Evolutionary conservation across 2,113 vertebrate genomes (phyloP).

Genomic region (Poeciliopsis retropinna): DNA sequence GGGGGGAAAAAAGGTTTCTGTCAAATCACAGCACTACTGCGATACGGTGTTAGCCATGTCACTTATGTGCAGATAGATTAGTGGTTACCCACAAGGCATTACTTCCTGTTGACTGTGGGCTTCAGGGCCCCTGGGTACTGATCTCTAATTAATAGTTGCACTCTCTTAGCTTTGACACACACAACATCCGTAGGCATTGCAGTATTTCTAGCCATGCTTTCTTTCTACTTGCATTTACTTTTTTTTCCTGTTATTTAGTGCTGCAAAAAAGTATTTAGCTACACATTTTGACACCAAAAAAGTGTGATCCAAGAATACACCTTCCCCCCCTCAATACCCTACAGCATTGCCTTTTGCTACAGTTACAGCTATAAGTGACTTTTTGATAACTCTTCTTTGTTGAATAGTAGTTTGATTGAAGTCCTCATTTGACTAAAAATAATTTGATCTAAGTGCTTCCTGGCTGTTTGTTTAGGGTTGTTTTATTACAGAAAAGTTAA

Average conservation of each 20-base stretch:
- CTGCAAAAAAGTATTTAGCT: not conserved
- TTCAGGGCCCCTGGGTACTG: constrained; percentile 18
- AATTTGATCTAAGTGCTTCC: not conserved
- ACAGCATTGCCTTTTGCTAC: too few relatives aligned
- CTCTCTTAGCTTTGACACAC: constrained; percentile 46
- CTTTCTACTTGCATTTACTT: not conserved
- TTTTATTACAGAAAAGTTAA: not conserved
- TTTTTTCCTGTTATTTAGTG: not conserved
- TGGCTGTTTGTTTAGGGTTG: not conserved
- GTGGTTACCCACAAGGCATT: constrained; percentile 51
- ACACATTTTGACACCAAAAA: not conserved
- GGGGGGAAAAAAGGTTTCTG: not conserved
- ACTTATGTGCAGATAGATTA: constrained; percentile 27
- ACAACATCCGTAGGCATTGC: constrained; percentile 44
- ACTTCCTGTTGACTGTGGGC: constrained; percentile 50
- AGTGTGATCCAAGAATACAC: too few relatives aligned
- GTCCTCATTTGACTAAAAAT: not conserved
- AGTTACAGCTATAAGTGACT: too few relatives aligned
- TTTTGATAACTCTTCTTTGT: too few relatives aligned
- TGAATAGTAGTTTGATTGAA: not conserved
- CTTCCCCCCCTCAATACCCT: too few relatives aligned
- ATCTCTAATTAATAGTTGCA: constrained; percentile 59
- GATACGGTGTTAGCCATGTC: not conserved
- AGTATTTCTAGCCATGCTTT: constrained; percentile 2
- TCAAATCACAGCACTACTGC: not conserved